Percentiles rank a stretch among this genome's conserved stretches.
These are phyloP conservation scores for Hippopotamyrus pictus DNA, from an alignment of 2,797 vertebrate genomes.

Conservation along the genomic window DNA sequence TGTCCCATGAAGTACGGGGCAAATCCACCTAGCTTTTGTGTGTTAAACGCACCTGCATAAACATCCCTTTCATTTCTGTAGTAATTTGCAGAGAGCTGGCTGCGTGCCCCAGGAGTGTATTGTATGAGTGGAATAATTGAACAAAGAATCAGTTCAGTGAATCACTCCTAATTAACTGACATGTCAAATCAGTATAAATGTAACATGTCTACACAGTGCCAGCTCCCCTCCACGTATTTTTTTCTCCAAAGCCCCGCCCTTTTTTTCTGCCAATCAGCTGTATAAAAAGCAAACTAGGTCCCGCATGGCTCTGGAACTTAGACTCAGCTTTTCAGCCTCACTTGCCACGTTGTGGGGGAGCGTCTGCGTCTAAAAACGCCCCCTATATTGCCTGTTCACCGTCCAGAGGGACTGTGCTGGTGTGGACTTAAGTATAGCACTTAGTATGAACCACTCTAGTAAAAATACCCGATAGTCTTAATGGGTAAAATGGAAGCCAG, in stretches of 20 bases:
- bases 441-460: neutral
- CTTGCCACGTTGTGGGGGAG: neutral
- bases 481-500: neutral
- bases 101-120: neutral
- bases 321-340: neutral
- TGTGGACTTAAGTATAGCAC: neutral
- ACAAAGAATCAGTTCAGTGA: slow-evolving; percentile 11
- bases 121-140: slow-evolving; percentile 9
- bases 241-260: neutral
- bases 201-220: neutral
- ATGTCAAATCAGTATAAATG: neutral
- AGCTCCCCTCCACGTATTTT: neutral
- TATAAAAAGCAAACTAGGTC: neutral
- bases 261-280: neutral
- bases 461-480: slow-evolving; percentile 1
- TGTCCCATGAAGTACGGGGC: neutral
- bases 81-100: slow-evolving; percentile 2
- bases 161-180: slow-evolving; percentile 15
- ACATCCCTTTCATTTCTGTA: neutral
- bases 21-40: slow-evolving; percentile 4
- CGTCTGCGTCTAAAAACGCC: neutral
- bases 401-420: neutral
- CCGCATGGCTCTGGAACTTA: neutral
- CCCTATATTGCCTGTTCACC: neutral
- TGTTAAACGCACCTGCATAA: neutral